These are phyloP conservation scores for Muricea muricata DNA, from an alignment of 92 coral and sea anemone species.

Conservation along the genomic window DNA sequence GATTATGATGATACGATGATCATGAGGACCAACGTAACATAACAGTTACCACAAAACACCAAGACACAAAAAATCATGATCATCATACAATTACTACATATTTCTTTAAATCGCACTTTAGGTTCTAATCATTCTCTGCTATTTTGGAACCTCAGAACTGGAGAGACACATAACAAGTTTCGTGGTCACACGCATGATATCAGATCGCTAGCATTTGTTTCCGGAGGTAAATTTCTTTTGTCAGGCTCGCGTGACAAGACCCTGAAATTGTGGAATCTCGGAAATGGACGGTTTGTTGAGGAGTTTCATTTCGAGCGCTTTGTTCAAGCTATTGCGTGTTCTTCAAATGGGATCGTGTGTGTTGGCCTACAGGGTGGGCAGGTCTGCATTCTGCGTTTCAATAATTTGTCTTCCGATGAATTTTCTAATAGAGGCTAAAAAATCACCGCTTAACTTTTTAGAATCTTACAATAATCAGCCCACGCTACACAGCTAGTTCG, in stretches of 20 bases:
- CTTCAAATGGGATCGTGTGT: constrained; percentile 39
- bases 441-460: too few species aligned
- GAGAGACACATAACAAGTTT: neutral
- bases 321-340: constrained; percentile 47
- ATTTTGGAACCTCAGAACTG: constrained; percentile 38
- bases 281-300: constrained; percentile 34
- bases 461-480: too few species aligned
- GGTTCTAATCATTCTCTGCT: constrained; percentile 56
- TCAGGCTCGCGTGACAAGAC: constrained; percentile 70
- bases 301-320: constrained; percentile 62
- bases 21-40: too few species aligned
- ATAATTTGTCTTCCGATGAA: neutral
- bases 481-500: too few species aligned
- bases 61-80: too few species aligned
- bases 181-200: constrained; percentile 48
- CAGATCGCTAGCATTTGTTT: constrained; percentile 32
- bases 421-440: too few species aligned
- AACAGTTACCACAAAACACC: too few species aligned
- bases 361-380: constrained; percentile 63
- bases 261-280: constrained; percentile 42
- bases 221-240: constrained; percentile 30
- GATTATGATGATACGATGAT: too few species aligned
- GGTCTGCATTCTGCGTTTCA: constrained; percentile 48
- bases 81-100: too few species aligned
- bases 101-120: neutral